phyloP scores from a whole-genome alignment of 2,113 vertebrate species.

The Hepsetus odoe region DNA sequence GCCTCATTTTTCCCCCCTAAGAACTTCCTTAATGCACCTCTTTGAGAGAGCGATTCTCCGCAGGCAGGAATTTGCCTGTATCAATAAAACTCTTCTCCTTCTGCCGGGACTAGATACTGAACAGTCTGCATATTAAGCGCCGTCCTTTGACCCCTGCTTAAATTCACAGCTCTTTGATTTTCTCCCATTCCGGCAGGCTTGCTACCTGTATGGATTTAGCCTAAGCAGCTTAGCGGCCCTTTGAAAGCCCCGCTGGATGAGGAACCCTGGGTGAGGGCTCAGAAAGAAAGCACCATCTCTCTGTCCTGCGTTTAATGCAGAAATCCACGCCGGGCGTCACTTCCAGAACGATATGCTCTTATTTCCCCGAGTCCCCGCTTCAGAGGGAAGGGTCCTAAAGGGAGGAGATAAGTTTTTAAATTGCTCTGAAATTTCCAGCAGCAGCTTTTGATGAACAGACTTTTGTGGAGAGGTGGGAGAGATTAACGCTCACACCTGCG shows the following conservation, averaged over 20 bases:
- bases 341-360: not conserved
- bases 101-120: conserved; percentile 68
- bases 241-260: conserved; percentile 34
- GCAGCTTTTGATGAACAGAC: not conserved
- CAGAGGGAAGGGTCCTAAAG: not conserved
- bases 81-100: conserved; percentile 60
- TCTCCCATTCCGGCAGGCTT: conserved; percentile 21
- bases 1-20: conserved; percentile 4
- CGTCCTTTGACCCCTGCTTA: conserved; percentile 61
- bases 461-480: not conserved
- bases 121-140: conserved; percentile 62
- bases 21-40: conserved; percentile 2
- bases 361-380: not conserved
- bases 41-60: not conserved
- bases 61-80: conserved; percentile 43
- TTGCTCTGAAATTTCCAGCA: not conserved
- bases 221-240: conserved; percentile 45
- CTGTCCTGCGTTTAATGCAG: conserved; percentile 1
- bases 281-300: not conserved
- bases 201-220: conserved; percentile 29
- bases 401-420: conserved; percentile 19
- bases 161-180: conserved; percentile 61
- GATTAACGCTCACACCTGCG: not conserved
- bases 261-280: not conserved
- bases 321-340: not conserved